Base-by-base conservation (phyloP, 2,113 vertebrate genomes). In the Neotragus pygmaeus region DNA sequence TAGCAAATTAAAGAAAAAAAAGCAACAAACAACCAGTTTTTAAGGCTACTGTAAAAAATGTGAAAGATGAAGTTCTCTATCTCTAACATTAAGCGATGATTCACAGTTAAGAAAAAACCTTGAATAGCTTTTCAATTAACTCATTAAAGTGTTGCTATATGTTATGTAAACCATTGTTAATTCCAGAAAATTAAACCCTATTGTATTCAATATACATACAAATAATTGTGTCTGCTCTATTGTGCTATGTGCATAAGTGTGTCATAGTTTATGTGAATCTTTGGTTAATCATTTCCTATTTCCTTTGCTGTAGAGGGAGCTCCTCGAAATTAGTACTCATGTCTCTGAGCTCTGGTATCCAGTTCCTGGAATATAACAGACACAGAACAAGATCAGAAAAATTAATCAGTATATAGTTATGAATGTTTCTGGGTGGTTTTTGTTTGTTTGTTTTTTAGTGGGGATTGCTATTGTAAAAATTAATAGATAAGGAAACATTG, bases 91-190 rank as follows among this genome's bases (percentile, higher is more conserved):
- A 82, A 83, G 28, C 73, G 82, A 2, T 57, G 49, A 57, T 96
- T 75, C 85, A 8, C 13, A 43, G 28, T 93, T 87, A 86, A 93
- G 43, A 60, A 94, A 70, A 47, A 96, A 90, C 83, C 81, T 15
- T 62, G 66, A 93, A 86, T 28, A 91, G 62, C 55, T 95, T 98
- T 81, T 58, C 33, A 84, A 9, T 77, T 55, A 92, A 21, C 84
- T 93, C 75, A 58, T 90, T 58, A 39, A 82, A 60, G n/a, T 58
- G 14, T 64, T 91, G 14, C 78, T 62, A 2, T 87, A 33, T 92
- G 17, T 78, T 90, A 23, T 60, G 13, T 80, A 88, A 95, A 83
- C 27, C 45, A 39, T 33, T 96, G 15, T 27, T 25, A 81, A 36
- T 66, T 89, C 23, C 11, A 83, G 86, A 95, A 96, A 85, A 78